Percentiles rank a stretch among this genome's conserved stretches.
Evolutionary conservation across 2,113 vertebrate species (phyloP).

Genomic region (Alosa alosa): DNA sequence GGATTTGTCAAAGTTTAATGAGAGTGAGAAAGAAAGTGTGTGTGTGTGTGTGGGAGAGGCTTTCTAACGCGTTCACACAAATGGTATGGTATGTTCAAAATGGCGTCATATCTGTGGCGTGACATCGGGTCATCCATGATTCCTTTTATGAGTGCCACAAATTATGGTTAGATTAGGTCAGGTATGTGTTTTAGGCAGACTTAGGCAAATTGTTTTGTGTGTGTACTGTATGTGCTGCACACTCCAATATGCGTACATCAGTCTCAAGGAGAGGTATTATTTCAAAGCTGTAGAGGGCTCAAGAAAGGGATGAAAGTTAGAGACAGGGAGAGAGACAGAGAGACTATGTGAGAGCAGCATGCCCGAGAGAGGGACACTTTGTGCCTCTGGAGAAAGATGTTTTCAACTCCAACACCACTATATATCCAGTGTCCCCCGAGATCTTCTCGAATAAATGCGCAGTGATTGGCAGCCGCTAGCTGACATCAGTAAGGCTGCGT

Average conservation of each 20-base stretch:
- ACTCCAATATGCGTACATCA: too few relatives aligned
- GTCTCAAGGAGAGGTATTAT: too few relatives aligned
- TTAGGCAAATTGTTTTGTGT: too few relatives aligned
- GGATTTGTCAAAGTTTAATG: slow-evolving; percentile 12
- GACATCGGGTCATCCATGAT: too few relatives aligned
- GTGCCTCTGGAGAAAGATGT: background rate
- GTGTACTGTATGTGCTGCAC: background rate
- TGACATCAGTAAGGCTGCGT: background rate
- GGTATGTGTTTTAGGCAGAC: too few relatives aligned
- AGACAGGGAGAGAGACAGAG: background rate
- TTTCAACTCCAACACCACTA: background rate
- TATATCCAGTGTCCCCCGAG: background rate
- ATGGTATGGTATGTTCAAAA: too few relatives aligned
- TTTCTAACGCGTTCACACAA: too few relatives aligned
- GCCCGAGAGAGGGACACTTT: background rate
- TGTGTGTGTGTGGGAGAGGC: background rate
- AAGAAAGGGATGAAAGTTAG: too few relatives aligned
- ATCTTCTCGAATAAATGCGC: background rate
- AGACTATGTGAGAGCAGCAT: background rate
- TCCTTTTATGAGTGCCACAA: too few relatives aligned
- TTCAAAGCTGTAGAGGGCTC: too few relatives aligned
- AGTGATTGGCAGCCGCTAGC: background rate
- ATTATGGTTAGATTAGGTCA: too few relatives aligned
- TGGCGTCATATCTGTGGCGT: too few relatives aligned
- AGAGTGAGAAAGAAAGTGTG: background rate